Conservation (phyloP, 2,888 invertebrate species). For the Falcaria lacertinaria region DNA sequence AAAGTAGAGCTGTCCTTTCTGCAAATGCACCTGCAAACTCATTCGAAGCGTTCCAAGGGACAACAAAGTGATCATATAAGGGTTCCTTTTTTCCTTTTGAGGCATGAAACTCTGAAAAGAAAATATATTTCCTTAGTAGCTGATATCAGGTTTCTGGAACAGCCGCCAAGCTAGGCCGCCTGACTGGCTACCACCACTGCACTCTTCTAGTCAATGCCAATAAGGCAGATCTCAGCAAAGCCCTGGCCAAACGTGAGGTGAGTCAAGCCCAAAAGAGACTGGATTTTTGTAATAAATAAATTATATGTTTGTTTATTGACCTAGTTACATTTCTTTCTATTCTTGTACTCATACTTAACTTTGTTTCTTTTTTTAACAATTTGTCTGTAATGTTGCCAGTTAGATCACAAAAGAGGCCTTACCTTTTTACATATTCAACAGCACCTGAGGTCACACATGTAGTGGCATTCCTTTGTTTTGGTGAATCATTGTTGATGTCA, state of each 20-base stretch:
- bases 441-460: conserved; percentile 36
- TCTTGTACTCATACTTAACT: too few species aligned
- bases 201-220: conserved; percentile 94
- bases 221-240: conserved; percentile 85
- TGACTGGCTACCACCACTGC: conserved; percentile 98
- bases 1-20: too few species aligned
- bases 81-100: too few species aligned
- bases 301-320: too few species aligned
- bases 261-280: conserved; percentile 34
- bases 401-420: conserved; percentile 20
- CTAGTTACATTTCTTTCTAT: too few species aligned
- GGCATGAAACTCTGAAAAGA: too few species aligned
- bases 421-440: conserved; percentile 44
- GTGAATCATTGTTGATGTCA: conserved; percentile 42
- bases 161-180: conserved; percentile 93
- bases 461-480: conserved; percentile 30
- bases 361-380: conserved; percentile 8
- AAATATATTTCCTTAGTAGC: conserved; percentile 32
- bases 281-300: background rate
- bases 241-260: conserved; percentile 88
- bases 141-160: conserved; percentile 92
- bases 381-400: too few species aligned
- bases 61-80: too few species aligned
- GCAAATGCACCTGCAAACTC: too few species aligned
- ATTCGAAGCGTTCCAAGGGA: too few species aligned